A percentile compares a stretch with the other conserved stretches of the same genome.
These are phyloP conservation scores for Hoplostethus mediterraneus DNA, from an alignment of 2,797 vertebrate genomes.

Conservation along the genomic window DNA sequence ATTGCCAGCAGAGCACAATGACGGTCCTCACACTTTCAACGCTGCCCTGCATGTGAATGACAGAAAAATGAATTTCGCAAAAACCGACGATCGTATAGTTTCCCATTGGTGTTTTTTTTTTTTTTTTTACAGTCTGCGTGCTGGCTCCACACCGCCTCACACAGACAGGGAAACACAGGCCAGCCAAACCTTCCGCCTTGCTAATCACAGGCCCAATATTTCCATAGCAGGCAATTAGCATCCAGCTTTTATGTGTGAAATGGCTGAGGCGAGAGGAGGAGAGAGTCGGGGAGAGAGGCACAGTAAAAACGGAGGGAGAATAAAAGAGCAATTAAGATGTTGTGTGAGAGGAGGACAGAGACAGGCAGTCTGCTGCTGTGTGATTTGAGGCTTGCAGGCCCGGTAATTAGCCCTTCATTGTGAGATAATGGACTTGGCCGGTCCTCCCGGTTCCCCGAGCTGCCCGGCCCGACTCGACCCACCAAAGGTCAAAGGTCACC, in stretches of 20 bases:
- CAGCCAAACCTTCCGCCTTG: conserved; percentile 74
- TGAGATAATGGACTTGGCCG: conserved; percentile 99
- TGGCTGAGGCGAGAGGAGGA: conserved; percentile 79
- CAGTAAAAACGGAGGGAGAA: conserved; percentile 78
- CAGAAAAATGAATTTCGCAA: conserved; percentile 49
- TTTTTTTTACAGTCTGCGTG: conserved; percentile 29
- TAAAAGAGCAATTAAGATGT: conserved; percentile 99
- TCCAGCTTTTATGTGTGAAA: conserved; percentile 98
- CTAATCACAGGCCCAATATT: conserved; percentile 98
- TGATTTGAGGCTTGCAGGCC: conserved; percentile 97
- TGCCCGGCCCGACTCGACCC: conserved; percentile 72
- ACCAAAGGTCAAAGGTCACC: conserved; percentile 79
- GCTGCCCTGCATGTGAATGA: conserved; percentile 38
- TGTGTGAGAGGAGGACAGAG: conserved; percentile 92
- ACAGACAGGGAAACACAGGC: conserved; percentile 52
- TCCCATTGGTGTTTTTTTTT: conserved; percentile 42
- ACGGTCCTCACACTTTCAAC: conserved; percentile 50
- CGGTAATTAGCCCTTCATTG: conserved; percentile 99
- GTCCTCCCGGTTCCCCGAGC: conserved; percentile 86
- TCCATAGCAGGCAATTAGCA: conserved; percentile 98
- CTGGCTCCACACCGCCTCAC: conserved; percentile 51
- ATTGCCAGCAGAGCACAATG: conserved; percentile 69
- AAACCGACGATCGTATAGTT: conserved; percentile 13
- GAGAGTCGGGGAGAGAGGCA: conserved; percentile 72
- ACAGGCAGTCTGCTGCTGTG: conserved; percentile 96